Evolutionary conservation across 2,888 invertebrate species (phyloP).

Genomic region (Rhimphoctona megacephalus): DNA sequence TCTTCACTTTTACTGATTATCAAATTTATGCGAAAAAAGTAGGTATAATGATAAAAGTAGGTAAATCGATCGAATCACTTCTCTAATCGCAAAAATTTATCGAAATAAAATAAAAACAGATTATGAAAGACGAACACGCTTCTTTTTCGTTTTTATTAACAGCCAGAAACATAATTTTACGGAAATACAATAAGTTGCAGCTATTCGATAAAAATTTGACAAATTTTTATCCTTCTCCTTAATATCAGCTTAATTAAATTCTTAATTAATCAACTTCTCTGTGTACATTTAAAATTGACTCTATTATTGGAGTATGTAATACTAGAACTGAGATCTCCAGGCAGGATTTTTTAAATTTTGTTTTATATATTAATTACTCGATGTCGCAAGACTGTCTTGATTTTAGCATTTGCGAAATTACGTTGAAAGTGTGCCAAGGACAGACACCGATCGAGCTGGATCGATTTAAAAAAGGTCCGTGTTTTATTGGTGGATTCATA

Average conservation of each 20-base stretch:
- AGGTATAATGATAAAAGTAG: too few species aligned
- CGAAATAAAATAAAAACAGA: too few species aligned
- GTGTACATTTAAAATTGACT: not conserved
- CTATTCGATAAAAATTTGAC: too few species aligned
- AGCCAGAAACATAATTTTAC: not conserved
- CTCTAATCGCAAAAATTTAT: too few species aligned
- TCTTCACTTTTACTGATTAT: not conserved
- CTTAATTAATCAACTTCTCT: not conserved
- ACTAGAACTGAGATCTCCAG: not conserved
- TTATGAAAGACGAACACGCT: too few species aligned
- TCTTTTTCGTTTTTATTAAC: too few species aligned
- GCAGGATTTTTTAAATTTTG: not conserved
- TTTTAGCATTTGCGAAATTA: slow-evolving; percentile 37
- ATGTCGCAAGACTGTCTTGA: not conserved
- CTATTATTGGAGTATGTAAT: not conserved
- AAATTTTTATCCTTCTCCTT: too few species aligned
- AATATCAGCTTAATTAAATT: not conserved
- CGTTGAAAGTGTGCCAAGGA: slow-evolving; percentile 56
- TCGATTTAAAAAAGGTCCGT: slow-evolving; percentile 3
- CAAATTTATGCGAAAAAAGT: not conserved
- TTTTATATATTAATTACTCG: slow-evolving; percentile 4
- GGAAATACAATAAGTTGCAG: not conserved
- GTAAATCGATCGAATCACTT: too few species aligned
- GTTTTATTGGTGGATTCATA: slow-evolving; percentile 18
- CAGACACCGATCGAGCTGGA: slow-evolving; percentile 32